Percentiles rank a stretch among this genome's conserved stretches.
Evolutionary conservation across 2,888 invertebrate species (phyloP).

Genomic region (Nomada ruficornis): DNA sequence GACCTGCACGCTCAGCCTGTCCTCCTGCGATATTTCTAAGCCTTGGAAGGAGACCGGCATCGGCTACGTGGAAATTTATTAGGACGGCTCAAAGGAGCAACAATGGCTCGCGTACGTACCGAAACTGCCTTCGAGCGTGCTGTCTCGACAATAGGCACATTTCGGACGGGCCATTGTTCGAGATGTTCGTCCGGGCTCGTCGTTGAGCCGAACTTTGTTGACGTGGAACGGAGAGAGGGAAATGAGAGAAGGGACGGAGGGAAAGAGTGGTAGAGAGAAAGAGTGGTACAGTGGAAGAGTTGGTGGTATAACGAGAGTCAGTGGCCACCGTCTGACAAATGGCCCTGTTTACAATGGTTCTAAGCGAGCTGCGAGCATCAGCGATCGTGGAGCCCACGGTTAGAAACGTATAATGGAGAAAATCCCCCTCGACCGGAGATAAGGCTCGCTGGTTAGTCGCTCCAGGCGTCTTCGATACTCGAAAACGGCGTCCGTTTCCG

Average conservation of each 20-base stretch:
- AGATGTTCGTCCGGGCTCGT: conserved; percentile 20
- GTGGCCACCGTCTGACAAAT: conserved; percentile 72
- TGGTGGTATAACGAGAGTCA: not conserved
- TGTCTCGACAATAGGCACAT: conserved; percentile 40
- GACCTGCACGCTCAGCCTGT: not conserved
- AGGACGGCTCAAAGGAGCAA: conserved; percentile 7
- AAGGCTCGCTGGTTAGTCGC: conserved; percentile 46
- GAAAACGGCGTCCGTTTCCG: conserved; percentile 56
- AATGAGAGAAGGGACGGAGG: not conserved
- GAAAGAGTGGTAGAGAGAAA: too few relatives aligned
- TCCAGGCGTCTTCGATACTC: conserved; percentile 51
- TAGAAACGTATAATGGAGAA: conserved; percentile 67
- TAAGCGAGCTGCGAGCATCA: conserved; percentile 61
- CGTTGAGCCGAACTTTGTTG: conserved; percentile 19
- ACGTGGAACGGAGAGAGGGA: not conserved
- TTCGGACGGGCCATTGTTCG: conserved; percentile 48
- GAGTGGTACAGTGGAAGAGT: not conserved
- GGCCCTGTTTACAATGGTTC: conserved; percentile 77
- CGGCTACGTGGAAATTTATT: conserved; percentile 43
- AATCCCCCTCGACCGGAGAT: conserved; percentile 56
- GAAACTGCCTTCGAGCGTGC: conserved; percentile 47
- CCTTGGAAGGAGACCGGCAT: not conserved
- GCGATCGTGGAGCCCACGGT: conserved; percentile 58
- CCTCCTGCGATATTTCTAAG: not conserved
- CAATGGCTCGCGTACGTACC: conserved; percentile 18